Conservation (phyloP, 2,113 vertebrate genomes). For the Oostethus manadensis region DNA sequence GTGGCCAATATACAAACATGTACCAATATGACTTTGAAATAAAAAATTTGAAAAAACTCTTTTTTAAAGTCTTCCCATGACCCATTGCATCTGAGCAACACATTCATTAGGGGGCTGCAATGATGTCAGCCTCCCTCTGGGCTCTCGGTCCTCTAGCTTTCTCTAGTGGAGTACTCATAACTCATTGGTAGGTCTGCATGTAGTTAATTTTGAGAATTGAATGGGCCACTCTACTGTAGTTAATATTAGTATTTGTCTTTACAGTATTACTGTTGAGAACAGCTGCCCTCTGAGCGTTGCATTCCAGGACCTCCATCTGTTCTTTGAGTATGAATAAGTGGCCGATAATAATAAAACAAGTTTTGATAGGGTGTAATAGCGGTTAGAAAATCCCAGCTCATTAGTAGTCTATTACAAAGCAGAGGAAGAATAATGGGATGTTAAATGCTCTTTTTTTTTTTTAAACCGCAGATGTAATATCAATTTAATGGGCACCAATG, state of each 20-base stretch:
- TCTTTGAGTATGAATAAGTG: slow-evolving; percentile 13
- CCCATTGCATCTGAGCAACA: too few relatives aligned
- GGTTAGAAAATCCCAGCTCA: neutral
- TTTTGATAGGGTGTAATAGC: slow-evolving; percentile 4
- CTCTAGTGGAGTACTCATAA: too few relatives aligned
- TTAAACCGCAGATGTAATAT: neutral
- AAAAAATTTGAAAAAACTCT: too few relatives aligned
- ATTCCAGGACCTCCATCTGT: slow-evolving; percentile 16
- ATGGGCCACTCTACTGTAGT: neutral
- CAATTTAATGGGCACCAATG: neutral
- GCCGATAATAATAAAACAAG: slow-evolving; percentile 14
- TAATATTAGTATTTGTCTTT: neutral
- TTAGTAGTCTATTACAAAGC: slow-evolving; percentile 6
- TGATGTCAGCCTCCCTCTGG: too few relatives aligned
- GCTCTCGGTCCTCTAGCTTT: too few relatives aligned
- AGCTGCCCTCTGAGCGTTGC: neutral
- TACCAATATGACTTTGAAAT: too few relatives aligned
- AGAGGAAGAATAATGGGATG: neutral
- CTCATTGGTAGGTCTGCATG: neutral
- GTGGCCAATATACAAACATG: too few relatives aligned
- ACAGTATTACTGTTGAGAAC: slow-evolving; percentile 11
- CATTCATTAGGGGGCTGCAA: too few relatives aligned
- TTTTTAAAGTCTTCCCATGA: too few relatives aligned
- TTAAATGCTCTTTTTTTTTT: neutral
- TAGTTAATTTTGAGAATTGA: neutral